Base-by-base conservation (phyloP, 1,140 invertebrate species). In the Phortica variegata region DNA sequence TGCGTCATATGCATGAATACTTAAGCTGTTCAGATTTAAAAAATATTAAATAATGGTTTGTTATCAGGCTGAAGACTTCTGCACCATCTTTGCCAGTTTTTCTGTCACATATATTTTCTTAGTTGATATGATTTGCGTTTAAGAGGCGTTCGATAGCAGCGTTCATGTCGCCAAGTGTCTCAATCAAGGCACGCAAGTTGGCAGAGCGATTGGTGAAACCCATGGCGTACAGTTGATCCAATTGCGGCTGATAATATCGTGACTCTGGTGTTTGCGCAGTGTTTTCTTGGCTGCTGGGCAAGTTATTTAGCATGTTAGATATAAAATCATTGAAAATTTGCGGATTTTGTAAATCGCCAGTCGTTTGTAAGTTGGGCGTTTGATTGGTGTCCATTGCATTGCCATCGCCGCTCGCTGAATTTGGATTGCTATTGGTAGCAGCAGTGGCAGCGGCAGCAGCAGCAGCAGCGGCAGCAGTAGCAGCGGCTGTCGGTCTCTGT, bases 131-230 rank as follows among this genome's bases (percentile, higher is more conserved):
- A n/a, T n/a, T n/a, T n/a, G n/a, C n/a, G n/a, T n/a, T n/a, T n/a
- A n/a, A n/a, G n/a, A 96, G 80, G 81, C 90, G 86, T 77, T 98
- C 95, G 58, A 98, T 91, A 7, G 96, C 96, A 38, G 93, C 95
- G 79, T 97, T 98, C 52, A 98, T 92, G 79, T 98, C 95, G 38
- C 95, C 96, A 77, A 94, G 94, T 45, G 95, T 97, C 33, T 94
- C 93, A 62, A 93, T 92, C 71, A 98, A 80, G 49, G 95, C 95
- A 87, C 95, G 93, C 63, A 99, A 81, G 82, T 99, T 99, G 49
- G 95, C 95, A 75, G 98, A 95, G 65, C 95, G 84, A 79, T 99
- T 97, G 20, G 92, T 84, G 83, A 99, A 99, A 45, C 97, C 97
- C 97, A 99, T 99, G 20, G 88, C 85, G 6, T 93, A 82, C 39